phyloP scores from a whole-genome alignment of 2,797 vertebrate genomes.

The Setipinna tenuifilis region DNA sequence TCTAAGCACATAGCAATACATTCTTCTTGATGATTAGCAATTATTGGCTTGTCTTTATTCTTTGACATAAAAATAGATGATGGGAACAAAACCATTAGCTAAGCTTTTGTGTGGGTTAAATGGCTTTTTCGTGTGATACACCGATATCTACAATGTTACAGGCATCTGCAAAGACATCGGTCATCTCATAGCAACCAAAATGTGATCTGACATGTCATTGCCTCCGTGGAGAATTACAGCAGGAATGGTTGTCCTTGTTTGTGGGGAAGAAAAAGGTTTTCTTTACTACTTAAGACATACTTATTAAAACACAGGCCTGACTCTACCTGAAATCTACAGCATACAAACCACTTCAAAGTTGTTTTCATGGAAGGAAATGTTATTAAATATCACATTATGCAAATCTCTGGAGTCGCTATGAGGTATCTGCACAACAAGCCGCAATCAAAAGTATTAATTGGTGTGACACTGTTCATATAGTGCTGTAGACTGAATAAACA shows the following conservation, averaged over 20 bases:
- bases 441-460: not conserved
- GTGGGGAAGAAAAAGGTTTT: not conserved
- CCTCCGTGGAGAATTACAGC: not conserved
- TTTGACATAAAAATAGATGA: conserved; percentile 10
- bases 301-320: not conserved
- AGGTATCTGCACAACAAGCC: not conserved
- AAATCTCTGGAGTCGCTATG: not conserved
- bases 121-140: not conserved
- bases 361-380: not conserved
- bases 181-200: not conserved
- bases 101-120: not conserved
- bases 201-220: not conserved
- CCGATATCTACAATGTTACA: too few relatives aligned
- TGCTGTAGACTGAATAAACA: not conserved
- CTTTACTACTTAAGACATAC: not conserved
- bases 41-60: not conserved
- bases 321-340: not conserved
- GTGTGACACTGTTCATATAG: not conserved
- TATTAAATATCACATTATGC: not conserved
- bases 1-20: not conserved
- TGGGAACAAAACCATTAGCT: not conserved
- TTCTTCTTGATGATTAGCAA: conserved; percentile 14
- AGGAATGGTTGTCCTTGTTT: not conserved
- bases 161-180: not conserved
- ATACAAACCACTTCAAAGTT: not conserved